Conservation (phyloP, 2,797 vertebrate genomes). For the Cichlasoma orientale region DNA sequence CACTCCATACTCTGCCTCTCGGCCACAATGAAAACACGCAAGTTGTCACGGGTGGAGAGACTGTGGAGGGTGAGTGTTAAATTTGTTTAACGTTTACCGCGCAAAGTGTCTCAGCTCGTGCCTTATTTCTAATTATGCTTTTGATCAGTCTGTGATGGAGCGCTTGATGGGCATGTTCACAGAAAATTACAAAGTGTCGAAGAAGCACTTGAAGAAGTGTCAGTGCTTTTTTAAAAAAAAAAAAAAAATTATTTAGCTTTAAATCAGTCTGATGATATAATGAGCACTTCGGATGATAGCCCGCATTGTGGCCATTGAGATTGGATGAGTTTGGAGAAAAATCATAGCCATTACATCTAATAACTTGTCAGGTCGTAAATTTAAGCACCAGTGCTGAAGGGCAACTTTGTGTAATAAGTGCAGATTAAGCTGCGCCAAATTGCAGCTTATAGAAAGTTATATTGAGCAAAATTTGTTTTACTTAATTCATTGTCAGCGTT, state of each 20-base stretch:
- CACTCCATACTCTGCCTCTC: conserved; percentile 35
- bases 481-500: not conserved
- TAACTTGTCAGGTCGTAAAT: conserved; percentile 39
- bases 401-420: conserved; percentile 1
- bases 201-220: conserved; percentile 28
- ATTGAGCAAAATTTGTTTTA: not conserved
- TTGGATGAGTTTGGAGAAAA: conserved; percentile 21
- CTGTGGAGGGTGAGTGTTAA: conserved; percentile 90
- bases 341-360: conserved; percentile 28
- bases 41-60: conserved; percentile 86
- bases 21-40: conserved; percentile 85
- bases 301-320: conserved; percentile 21
- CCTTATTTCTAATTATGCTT: conserved; percentile 9
- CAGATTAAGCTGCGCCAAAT: not conserved
- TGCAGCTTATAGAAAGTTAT: not conserved
- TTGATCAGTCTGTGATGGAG: conserved; percentile 37
- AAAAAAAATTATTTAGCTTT: conserved; percentile 45
- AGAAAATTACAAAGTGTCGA: conserved; percentile 36
- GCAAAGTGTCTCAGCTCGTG: not conserved
- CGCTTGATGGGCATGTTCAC: conserved; percentile 27
- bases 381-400: conserved; percentile 3
- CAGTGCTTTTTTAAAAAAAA: conserved; percentile 3
- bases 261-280: conserved; percentile 55
- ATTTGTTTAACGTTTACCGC: conserved; percentile 1
- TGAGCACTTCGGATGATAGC: conserved; percentile 53